Base-by-base conservation (phyloP, 92 coral and sea anemone species). In the Bergia puertoricense region DNA sequence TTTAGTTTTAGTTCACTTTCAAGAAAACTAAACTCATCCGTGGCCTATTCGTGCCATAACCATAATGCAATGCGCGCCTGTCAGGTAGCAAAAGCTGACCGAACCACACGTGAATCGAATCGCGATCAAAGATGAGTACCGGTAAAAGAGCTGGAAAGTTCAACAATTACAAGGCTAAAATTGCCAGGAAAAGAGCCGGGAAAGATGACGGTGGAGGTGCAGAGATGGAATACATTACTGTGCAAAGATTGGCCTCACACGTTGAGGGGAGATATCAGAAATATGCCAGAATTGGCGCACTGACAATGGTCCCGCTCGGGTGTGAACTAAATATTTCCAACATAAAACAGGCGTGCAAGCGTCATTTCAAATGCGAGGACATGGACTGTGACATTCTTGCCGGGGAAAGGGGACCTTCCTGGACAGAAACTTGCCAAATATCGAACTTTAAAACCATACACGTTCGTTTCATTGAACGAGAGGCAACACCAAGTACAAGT, bases 221-320 rank as follows among this genome's bases (percentile, higher is more conserved):
- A 80, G 85, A 80, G 72, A 80, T 80, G 85, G 85, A 80, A 10
- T 57, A 80, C 37, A 86, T 89, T 71, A 89, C 91, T 40, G 78
- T 89, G 14, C 91, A 89, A 82, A 85, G 91, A 69, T 82, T 89
- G n/a, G 77, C 91, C 18, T 76, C 91, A 18, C 80, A 67, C 23
- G 88, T 89, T 54, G 88, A 89, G 69, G 88, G 88, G 37, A 89
- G 74, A 83, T 89, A 86, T 57, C 91, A 89, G 65, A 89, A 81
- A n/a, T 82, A 82, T 75, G 40, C 88, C 37, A 85, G 88, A 16
- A 82, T 89, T 18, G 91, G 91, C 76, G 42, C 88, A 5, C 74
- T 83, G 81, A 66, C 91, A 5, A 89, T 83, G 85, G 91, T 89
- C 23, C 91, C 91, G 2, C 74, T 82, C 69, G 88, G 85, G 65